These are phyloP conservation scores for Lycia hirtaria DNA, from an alignment of 2,888 invertebrate genomes.

Conservation along the genomic window DNA sequence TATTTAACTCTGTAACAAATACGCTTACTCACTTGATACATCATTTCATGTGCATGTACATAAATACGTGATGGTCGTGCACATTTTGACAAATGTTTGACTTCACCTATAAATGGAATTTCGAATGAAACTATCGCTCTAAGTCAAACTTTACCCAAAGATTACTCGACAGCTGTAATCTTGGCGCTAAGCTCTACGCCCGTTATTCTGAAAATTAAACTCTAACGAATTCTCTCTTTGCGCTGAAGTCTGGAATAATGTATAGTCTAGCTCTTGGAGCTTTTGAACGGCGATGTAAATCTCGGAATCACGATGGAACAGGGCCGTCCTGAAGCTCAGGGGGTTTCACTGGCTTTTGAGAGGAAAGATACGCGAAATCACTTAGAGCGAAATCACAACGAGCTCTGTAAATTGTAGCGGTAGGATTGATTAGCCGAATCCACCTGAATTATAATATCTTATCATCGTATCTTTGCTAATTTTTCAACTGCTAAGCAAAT, in stretches of 20 bases:
- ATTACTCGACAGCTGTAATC: slow-evolving; percentile 23
- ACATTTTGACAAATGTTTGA: too few relatives aligned
- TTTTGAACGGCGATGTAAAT: slow-evolving; percentile 23
- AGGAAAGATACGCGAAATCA: neutral
- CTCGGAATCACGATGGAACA: neutral
- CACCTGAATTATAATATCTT: too few relatives aligned
- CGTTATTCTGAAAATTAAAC: slow-evolving; percentile 22
- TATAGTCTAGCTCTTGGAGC: slow-evolving; percentile 17
- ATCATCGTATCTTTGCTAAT: too few relatives aligned
- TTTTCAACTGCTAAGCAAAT: too few relatives aligned
- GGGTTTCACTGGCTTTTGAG: neutral
- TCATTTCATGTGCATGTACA: too few relatives aligned
- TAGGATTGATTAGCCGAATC: too few relatives aligned
- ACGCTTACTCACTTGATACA: too few relatives aligned
- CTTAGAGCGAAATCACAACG: neutral
- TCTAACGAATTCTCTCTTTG: slow-evolving; percentile 29
- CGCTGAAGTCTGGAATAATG: slow-evolving; percentile 26
- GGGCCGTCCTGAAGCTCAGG: slow-evolving; percentile 1
- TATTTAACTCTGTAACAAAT: too few relatives aligned
- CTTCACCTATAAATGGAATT: too few relatives aligned
- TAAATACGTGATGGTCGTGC: too few relatives aligned
- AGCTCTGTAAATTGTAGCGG: too few relatives aligned
- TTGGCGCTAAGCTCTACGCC: slow-evolving; percentile 4
- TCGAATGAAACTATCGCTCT: too few relatives aligned
- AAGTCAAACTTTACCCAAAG: slow-evolving; percentile 10